These are phyloP conservation scores for Orthonevra nobilis DNA, from an alignment of 2,888 invertebrate species.

Conservation along the genomic window DNA sequence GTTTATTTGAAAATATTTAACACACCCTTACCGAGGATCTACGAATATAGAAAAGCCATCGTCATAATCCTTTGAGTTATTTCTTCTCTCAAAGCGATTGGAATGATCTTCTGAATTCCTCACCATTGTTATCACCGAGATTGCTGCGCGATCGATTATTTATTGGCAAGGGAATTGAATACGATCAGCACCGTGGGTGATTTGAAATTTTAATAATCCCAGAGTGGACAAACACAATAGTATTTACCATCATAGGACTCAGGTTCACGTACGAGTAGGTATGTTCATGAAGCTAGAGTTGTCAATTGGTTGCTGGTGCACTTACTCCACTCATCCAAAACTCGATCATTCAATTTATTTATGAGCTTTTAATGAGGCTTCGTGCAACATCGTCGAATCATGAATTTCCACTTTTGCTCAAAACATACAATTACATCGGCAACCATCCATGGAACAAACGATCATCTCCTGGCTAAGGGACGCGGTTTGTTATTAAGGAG, in stretches of 20 bases:
- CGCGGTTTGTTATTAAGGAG: slow-evolving; percentile 68
- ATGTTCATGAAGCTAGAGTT: slow-evolving; percentile 13
- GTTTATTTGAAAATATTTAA: slow-evolving; percentile 42
- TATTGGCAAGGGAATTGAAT: slow-evolving; percentile 68
- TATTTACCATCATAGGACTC: slow-evolving; percentile 64
- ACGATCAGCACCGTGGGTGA: slow-evolving; percentile 7
- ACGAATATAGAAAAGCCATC: slow-evolving; percentile 27
- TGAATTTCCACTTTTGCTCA: slow-evolving; percentile 70
- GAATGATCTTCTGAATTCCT: slow-evolving; percentile 39
- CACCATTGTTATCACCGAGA: slow-evolving; percentile 48
- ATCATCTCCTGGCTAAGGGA: not conserved
- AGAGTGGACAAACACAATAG: no score
- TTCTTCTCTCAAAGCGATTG: slow-evolving; percentile 2
- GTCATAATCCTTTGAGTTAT: slow-evolving; percentile 62
- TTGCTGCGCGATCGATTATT: slow-evolving; percentile 57
- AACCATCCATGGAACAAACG: slow-evolving; percentile 8
- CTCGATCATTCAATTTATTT: slow-evolving; percentile 69
- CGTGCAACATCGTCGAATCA: slow-evolving; percentile 68
- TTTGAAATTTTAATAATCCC: slow-evolving; percentile 68
- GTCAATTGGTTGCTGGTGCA: slow-evolving; percentile 46
- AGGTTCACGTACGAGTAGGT: slow-evolving; percentile 36
- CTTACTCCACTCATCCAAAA: slow-evolving; percentile 13
- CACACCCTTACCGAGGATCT: slow-evolving; percentile 5
- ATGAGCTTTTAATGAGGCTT: slow-evolving; percentile 69
- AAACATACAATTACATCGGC: slow-evolving; percentile 61